Evolutionary conservation across 2,113 vertebrate genomes (phyloP).

Genomic region (Procavia capensis): DNA sequence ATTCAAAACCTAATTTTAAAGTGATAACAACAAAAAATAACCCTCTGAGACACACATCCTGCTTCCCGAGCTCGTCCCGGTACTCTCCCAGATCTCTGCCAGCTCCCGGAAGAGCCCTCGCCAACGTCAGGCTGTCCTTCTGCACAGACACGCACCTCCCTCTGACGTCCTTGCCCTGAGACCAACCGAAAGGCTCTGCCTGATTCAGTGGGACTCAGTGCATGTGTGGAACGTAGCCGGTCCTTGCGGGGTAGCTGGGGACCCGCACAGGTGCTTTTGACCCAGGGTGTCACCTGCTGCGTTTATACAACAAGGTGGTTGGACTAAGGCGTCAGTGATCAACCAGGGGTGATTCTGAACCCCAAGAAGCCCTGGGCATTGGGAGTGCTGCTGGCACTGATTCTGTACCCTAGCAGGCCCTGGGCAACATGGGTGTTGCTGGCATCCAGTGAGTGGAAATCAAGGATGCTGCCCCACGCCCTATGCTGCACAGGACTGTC

Average conservation of each 20-base stretch:
- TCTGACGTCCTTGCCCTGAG: neutral
- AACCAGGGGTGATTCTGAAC: neutral
- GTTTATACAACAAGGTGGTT: neutral
- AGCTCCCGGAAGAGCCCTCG: neutral
- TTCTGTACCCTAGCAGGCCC: neutral
- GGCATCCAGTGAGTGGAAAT: too few species aligned
- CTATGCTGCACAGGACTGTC: neutral
- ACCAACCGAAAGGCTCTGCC: neutral
- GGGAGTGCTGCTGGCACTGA: neutral
- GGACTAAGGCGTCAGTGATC: neutral
- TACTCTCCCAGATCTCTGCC: neutral
- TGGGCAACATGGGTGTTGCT: too few species aligned
- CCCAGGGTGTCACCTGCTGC: neutral
- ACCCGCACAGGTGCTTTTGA: neutral
- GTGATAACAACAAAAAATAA: neutral
- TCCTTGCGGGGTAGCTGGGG: neutral
- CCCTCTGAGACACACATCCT: neutral
- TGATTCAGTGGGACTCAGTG: neutral
- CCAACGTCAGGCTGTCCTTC: neutral
- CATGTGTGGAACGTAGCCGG: neutral
- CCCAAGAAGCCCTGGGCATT: neutral
- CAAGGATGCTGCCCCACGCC: neutral
- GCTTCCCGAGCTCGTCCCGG: neutral
- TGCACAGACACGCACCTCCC: neutral
- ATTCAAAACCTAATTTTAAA: neutral